These are phyloP conservation scores for Elachura formosa DNA, from an alignment of 2,113 vertebrate species.

Conservation along the genomic window DNA sequence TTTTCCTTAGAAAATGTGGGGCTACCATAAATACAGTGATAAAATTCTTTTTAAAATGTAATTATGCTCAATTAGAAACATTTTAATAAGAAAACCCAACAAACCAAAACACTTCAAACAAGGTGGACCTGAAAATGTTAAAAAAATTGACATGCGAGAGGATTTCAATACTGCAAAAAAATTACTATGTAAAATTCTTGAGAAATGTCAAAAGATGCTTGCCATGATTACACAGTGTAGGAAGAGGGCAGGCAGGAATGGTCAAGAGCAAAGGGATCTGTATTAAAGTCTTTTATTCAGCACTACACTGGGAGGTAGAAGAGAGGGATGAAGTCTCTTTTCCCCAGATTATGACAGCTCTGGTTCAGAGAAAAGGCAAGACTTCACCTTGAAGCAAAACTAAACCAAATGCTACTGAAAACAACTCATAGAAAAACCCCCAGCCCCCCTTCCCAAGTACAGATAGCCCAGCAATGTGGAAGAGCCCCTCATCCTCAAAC, in stretches of 20 bases:
- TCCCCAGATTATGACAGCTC: not conserved
- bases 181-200: not conserved
- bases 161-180: not conserved
- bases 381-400: not conserved
- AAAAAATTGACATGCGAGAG: not conserved
- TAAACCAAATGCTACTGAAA: not conserved
- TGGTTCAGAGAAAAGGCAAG: not conserved
- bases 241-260: not conserved
- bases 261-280: not conserved
- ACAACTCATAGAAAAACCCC: not conserved
- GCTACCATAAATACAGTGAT: not conserved
- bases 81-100: rapidly evolving
- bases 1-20: not conserved
- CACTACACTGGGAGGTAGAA: not conserved
- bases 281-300: not conserved
- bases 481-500: not conserved
- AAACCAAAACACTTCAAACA: rapidly evolving
- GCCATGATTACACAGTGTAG: not conserved
- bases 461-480: not conserved
- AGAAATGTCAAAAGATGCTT: not conserved
- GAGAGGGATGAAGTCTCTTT: not conserved
- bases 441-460: not conserved
- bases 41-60: not conserved
- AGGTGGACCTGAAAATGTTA: not conserved
- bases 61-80: not conserved